Percentiles rank a stretch among this genome's conserved stretches.
Evolutionary conservation across 2,113 vertebrate genomes (phyloP).

Genomic region (Hiodon alosoides): DNA sequence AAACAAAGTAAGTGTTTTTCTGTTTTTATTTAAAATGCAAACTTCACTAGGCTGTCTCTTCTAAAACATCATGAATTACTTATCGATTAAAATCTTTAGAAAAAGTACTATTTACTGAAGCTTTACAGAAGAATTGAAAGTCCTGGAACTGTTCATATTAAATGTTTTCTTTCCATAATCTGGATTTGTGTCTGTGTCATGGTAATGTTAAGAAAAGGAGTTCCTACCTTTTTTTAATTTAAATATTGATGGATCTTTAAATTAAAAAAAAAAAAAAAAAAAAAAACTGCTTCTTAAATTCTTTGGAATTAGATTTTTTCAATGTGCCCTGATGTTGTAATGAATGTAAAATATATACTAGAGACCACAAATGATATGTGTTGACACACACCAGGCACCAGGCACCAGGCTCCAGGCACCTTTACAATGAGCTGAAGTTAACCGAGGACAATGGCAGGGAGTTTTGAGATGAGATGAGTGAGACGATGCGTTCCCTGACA

Average conservation of each 20-base stretch:
- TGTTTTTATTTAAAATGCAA: not conserved
- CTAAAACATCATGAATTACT: too few relatives aligned
- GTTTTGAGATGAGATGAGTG: not conserved
- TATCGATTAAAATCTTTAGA: too few relatives aligned
- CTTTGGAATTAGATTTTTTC: too few relatives aligned
- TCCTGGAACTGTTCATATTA: not conserved
- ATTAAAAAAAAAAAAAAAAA: too few relatives aligned
- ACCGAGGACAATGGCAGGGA: not conserved
- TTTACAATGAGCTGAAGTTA: not conserved
- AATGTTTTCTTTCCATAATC: too few relatives aligned
- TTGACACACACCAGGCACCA: not conserved
- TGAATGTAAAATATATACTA: not conserved
- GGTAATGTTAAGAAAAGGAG: too few relatives aligned
- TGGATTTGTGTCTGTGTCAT: too few relatives aligned
- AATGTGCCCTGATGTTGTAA: not conserved
- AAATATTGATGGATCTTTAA: too few relatives aligned
- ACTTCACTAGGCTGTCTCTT: not conserved
- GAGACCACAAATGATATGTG: not conserved
- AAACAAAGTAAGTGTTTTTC: constrained; percentile 70
- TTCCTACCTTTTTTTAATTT: too few relatives aligned
- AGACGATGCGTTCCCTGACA: not conserved
- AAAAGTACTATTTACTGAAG: too few relatives aligned
- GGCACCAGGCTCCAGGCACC: not conserved
- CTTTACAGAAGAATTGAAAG: not conserved
- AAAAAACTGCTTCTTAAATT: too few relatives aligned